These are phyloP conservation scores for Achroia grisella DNA, from an alignment of 1,140 invertebrate genomes.

Conservation along the genomic window DNA sequence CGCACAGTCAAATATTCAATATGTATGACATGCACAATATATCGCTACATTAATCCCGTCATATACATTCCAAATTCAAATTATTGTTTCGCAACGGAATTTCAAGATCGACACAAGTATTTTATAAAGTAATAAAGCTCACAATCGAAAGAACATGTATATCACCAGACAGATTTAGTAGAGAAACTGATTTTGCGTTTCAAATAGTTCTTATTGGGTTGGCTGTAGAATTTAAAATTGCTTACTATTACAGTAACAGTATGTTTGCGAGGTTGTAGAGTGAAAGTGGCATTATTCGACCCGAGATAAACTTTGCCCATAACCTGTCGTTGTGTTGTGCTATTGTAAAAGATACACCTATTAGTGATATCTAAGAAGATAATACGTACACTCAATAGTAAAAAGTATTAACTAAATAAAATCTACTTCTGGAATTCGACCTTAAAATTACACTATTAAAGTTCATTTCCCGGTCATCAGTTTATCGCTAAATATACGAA, in stretches of 20 bases:
- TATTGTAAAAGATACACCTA: conserved; percentile 34
- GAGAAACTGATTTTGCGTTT: not conserved
- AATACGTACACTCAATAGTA: too few relatives aligned
- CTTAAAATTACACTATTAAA: too few relatives aligned
- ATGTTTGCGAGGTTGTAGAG: conserved; percentile 11
- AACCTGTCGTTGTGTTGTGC: conserved; percentile 31
- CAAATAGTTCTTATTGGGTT: too few relatives aligned
- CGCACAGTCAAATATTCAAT: too few relatives aligned
- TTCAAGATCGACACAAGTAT: conserved; percentile 1
- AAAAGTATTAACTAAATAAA: too few relatives aligned
- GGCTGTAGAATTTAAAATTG: too few relatives aligned
- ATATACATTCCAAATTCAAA: conserved; percentile 5
- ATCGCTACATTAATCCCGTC: too few relatives aligned
- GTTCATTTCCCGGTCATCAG: too few relatives aligned
- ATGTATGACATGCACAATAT: too few relatives aligned
- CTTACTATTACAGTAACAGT: too few relatives aligned
- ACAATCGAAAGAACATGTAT: conserved; percentile 14
- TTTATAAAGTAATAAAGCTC: conserved; percentile 9
- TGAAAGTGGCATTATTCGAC: conserved; percentile 36
- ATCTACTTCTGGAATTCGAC: too few relatives aligned
- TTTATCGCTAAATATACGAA: too few relatives aligned
- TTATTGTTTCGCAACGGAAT: conserved; percentile 10
- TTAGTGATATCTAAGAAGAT: conserved; percentile 2
- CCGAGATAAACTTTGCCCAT: conserved; percentile 33
- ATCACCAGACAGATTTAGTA: conserved; percentile 19